Evolutionary conservation across 2,113 vertebrate genomes (phyloP).

Genomic region (Rhinoderma darwinii): DNA sequence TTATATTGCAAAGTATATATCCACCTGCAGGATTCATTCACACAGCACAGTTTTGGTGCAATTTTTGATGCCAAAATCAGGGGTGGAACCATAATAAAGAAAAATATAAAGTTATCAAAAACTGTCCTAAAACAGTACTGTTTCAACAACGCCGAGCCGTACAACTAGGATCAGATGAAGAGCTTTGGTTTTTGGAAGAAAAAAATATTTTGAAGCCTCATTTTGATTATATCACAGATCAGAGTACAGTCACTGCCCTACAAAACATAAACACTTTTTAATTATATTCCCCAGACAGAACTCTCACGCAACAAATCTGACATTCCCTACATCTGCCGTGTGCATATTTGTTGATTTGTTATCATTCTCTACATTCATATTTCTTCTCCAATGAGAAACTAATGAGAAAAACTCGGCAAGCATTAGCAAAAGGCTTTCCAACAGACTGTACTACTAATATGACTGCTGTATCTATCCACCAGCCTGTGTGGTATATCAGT

Average conservation of each 20-base stretch:
- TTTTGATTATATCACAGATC: neutral
- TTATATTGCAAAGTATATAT: no score
- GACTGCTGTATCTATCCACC: neutral
- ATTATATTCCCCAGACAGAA: neutral
- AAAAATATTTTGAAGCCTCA: neutral
- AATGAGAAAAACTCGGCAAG: neutral
- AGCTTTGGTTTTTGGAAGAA: neutral
- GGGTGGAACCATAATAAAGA: no score
- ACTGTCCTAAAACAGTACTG: neutral
- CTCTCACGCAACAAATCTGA: neutral
- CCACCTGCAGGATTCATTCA: no score
- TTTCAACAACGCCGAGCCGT: neutral
- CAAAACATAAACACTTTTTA: neutral
- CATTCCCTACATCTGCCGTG: neutral
- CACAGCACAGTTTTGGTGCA: no score
- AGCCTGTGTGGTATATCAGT: neutral
- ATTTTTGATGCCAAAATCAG: no score
- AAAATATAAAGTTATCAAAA: no score
- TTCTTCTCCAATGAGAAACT: neutral
- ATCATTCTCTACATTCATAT: slow-evolving; percentile 11
- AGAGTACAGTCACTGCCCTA: neutral
- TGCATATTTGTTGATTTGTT: neutral
- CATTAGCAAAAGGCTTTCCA: no score
- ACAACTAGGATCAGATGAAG: neutral
- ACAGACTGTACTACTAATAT: neutral